Conservation (phyloP, 2,113 vertebrate species). For the Ceyx cyanopectus region DNA sequence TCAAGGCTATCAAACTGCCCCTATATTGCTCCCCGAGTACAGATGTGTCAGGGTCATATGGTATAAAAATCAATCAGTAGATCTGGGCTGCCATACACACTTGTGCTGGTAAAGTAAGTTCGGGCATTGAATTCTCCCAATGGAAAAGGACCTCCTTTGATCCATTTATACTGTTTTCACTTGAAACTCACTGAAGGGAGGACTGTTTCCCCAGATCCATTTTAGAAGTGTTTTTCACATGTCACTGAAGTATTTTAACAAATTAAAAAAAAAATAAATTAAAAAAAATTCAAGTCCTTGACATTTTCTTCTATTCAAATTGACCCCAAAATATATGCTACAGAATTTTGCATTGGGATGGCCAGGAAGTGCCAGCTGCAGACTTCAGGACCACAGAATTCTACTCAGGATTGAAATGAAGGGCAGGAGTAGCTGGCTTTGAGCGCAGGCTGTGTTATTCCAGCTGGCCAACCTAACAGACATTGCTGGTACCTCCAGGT, state of each 20-base stretch:
- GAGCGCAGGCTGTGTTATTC: fast-evolving
- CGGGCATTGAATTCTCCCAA: background rate
- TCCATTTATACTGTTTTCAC: background rate
- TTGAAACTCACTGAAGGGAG: background rate
- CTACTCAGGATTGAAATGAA: background rate
- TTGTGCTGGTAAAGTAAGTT: background rate
- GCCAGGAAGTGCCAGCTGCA: background rate
- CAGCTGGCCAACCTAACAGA: background rate
- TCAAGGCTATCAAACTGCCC: background rate
- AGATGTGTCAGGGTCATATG: background rate
- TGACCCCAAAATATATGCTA: background rate
- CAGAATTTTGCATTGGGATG: background rate
- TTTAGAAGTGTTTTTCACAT: background rate
- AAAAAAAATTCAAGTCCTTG: background rate
- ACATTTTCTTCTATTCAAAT: background rate
- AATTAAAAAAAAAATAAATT: background rate
- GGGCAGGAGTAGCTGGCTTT: background rate
- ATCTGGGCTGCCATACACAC: fast-evolving
- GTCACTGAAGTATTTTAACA: background rate
- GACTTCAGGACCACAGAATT: background rate
- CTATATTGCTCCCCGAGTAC: background rate
- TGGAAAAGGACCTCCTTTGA: background rate
- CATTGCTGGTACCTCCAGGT: background rate
- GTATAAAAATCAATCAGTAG: background rate
- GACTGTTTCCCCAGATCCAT: background rate